A percentile compares a stretch with the other conserved stretches of the same genome.
Conservation (phyloP, 2,797 vertebrate species). For the Thalassophryne amazonica region DNA sequence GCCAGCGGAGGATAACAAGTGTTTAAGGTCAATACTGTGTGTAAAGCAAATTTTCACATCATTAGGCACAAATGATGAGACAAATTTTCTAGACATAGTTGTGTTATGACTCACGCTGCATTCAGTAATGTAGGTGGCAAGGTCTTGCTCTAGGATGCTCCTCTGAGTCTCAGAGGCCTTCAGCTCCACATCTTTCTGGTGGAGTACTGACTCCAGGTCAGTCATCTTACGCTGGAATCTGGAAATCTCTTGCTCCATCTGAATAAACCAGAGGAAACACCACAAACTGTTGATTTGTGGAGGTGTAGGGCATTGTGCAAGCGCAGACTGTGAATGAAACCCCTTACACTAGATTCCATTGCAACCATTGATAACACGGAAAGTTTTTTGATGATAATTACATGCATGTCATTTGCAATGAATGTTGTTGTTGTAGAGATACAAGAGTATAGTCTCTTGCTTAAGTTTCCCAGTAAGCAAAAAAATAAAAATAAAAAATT, state of each 20-base stretch:
- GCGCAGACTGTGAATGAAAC: too few species aligned
- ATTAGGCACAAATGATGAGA: not conserved
- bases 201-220: conserved; percentile 98
- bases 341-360: too few species aligned
- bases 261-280: conserved; percentile 5
- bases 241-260: conserved; percentile 99
- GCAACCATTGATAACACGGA: too few species aligned
- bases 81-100: conserved; percentile 1
- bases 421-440: too few species aligned
- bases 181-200: conserved; percentile 99
- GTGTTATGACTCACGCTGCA: conserved; percentile 89
- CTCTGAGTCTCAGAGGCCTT: conserved; percentile 98
- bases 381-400: too few species aligned
- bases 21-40: not conserved
- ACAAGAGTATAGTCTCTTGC: too few species aligned
- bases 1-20: too few species aligned
- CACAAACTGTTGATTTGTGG: not conserved
- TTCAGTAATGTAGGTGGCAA: conserved; percentile 99
- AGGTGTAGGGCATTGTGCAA: too few species aligned
- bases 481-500: too few species aligned
- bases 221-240: conserved; percentile 98
- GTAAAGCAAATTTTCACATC: not conserved
- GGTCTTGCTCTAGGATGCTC: conserved; percentile 96
- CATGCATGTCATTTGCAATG: too few species aligned
- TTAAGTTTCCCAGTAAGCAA: too few species aligned